A percentile compares a stretch with the other conserved stretches of the same genome.
phyloP scores from a whole-genome alignment of 2,888 invertebrate genomes.

The Beris chalybata region DNA sequence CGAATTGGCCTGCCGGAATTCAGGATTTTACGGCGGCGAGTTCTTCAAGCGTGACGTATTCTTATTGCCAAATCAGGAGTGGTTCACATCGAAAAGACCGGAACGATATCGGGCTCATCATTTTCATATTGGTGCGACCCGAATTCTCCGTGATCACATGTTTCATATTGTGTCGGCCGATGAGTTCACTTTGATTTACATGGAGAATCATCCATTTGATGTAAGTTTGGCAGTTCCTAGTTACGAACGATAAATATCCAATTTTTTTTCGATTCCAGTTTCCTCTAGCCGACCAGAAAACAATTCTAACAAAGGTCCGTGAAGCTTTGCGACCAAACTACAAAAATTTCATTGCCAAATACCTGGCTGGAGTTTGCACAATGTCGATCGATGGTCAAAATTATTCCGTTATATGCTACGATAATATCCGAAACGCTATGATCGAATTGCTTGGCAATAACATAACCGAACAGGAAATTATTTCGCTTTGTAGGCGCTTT shows the following conservation, averaged over 20 bases:
- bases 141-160: conserved; percentile 75
- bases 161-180: conserved; percentile 82
- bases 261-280: conserved; percentile 57
- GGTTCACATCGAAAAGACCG: conserved; percentile 72
- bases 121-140: conserved; percentile 80
- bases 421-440: conserved; percentile 61
- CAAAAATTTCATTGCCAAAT: conserved; percentile 74
- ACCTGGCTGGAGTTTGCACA: conserved; percentile 56
- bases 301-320: conserved; percentile 74
- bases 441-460: conserved; percentile 67
- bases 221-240: conserved; percentile 53
- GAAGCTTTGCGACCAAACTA: conserved; percentile 69
- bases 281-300: conserved; percentile 70
- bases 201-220: conserved; percentile 77
- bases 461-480: conserved; percentile 79
- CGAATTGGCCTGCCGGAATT: conserved; percentile 74
- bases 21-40: conserved; percentile 67
- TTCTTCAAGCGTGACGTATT: conserved; percentile 72
- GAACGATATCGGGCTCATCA: conserved; percentile 75
- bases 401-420: conserved; percentile 46
- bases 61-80: conserved; percentile 72
- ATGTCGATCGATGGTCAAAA: conserved; percentile 40
- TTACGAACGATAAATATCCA: background rate
- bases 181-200: conserved; percentile 81
- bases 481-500: conserved; percentile 74